Evolutionary conservation across 2,797 vertebrate genomes (phyloP), one percentile per base, ranked within the genome.

Genomic region (Sebastes nivosus): DNA sequence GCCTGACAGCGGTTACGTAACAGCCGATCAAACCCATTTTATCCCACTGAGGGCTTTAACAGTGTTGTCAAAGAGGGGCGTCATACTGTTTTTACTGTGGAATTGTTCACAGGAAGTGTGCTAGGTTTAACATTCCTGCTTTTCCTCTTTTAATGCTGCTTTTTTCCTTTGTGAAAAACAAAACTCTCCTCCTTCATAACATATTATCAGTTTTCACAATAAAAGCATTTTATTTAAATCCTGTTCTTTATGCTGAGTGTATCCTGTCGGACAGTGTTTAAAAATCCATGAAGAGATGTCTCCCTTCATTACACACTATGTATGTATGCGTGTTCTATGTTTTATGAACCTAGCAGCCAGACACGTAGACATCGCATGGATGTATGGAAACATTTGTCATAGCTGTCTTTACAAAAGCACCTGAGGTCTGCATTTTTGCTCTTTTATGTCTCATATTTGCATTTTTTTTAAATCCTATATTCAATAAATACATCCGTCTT

Each of bases 1-100:
- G 11, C n/a, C 77, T 77, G 77, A 74, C 57, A 76, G 75, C 2
- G 24, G 71, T 92, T 90, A 69, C 78, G 59, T 80, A 93, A 93
- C 66, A 82, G 84, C 38, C 20, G 16, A 78, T 90, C 70, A 78
- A 85, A 80, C 52, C 46, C 58, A 14, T 72, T 80, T 42, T 61
- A 18, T 36, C 82, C 74, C 70, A 59, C 58, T 6, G 74, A 79
- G 80, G 38, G 81, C 65, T 85, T 82, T 52, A 64, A 81, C 76
- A 63, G 34, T 54, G 66, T 38, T 76, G 75, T 88, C 84, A 84
- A 72, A 87, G 67, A 78, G 24, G 13, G 77, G 24, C 6, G 14
- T 42, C 36, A 8, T 4, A 8, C 75, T 89, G 76, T 79, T 86
- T 72, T 70, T 67, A 34, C 32, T 66, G 79, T 75, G 72, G 42